These are phyloP conservation scores for Cichlasoma orientale DNA, from an alignment of 2,797 vertebrate species.

Conservation along the genomic window DNA sequence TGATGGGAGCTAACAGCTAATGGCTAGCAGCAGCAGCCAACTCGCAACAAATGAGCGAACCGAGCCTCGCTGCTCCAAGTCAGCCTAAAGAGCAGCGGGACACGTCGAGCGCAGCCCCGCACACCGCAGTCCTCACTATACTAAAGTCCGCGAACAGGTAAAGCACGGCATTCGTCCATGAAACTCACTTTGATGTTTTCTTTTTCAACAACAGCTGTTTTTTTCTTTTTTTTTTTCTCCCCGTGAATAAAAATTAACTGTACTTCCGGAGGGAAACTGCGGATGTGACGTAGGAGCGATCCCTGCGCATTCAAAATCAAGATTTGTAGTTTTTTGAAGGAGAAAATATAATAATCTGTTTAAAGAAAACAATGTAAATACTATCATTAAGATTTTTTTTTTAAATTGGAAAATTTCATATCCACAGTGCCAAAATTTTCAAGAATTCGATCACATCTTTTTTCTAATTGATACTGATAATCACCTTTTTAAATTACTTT, in stretches of 20 bases:
- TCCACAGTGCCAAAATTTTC: not conserved
- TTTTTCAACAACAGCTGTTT: conserved; percentile 83
- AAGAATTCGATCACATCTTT: not conserved
- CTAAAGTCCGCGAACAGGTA: not conserved
- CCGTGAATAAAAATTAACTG: conserved; percentile 81
- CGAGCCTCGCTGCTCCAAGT: conserved; percentile 45
- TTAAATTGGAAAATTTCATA: too few relatives aligned
- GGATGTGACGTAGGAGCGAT: conserved; percentile 68
- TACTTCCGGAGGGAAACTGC: conserved; percentile 79
- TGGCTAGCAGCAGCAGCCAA: conserved; percentile 52
- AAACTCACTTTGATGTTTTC: conserved; percentile 79
- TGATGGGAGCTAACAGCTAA: conserved; percentile 67
- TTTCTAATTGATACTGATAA: not conserved
- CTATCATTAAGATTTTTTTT: too few relatives aligned
- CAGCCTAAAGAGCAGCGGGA: conserved; percentile 22
- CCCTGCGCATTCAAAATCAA: not conserved
- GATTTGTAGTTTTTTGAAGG: not conserved
- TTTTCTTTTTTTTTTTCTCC: conserved; percentile 65
- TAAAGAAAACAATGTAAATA: too few relatives aligned
- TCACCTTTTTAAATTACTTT: too few relatives aligned
- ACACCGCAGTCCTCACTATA: not conserved
- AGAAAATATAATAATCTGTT: not conserved
- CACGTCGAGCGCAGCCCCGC: not conserved
- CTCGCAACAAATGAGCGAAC: conserved; percentile 71
- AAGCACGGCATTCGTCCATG: not conserved